Percentiles rank a stretch among this genome's conserved stretches.
Conservation (phyloP, 2,888 invertebrate species). For the Argynnis bischoffii region DNA sequence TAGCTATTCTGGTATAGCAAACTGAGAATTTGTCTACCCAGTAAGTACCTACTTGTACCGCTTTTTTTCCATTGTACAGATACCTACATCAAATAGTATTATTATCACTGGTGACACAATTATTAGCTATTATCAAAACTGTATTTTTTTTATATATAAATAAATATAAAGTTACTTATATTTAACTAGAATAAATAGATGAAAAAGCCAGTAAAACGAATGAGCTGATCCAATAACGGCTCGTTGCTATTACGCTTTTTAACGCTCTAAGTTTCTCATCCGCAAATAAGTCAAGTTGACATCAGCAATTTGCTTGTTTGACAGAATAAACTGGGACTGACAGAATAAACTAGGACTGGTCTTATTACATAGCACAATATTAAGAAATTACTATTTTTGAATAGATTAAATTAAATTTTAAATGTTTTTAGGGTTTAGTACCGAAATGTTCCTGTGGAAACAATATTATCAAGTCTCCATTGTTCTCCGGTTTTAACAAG, state of each 20-base stretch:
- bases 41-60: not conserved
- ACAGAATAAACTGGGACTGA: slow-evolving; percentile 21
- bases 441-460: too few species aligned
- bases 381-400: too few species aligned
- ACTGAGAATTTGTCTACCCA: too few species aligned
- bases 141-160: not conserved
- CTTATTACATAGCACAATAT: slow-evolving; percentile 2
- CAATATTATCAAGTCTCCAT: too few species aligned
- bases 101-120: too few species aligned
- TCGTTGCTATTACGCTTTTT: slow-evolving; percentile 26
- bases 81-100: too few species aligned
- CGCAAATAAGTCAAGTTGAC: slow-evolving; percentile 31
- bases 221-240: slow-evolving; percentile 15
- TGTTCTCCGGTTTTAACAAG: too few species aligned
- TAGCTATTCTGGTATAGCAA: too few species aligned
- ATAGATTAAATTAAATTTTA: too few species aligned
- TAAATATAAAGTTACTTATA: not conserved
- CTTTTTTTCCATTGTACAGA: not conserved
- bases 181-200: not conserved
- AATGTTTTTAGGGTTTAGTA: too few species aligned
- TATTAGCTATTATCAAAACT: not conserved
- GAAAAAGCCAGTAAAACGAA: slow-evolving; percentile 1
- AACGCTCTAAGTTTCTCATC: slow-evolving; percentile 24
- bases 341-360: slow-evolving; percentile 19
- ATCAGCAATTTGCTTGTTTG: slow-evolving; percentile 33